phyloP scores from a whole-genome alignment of 2,888 invertebrate species.

The Lasius platythorax region DNA sequence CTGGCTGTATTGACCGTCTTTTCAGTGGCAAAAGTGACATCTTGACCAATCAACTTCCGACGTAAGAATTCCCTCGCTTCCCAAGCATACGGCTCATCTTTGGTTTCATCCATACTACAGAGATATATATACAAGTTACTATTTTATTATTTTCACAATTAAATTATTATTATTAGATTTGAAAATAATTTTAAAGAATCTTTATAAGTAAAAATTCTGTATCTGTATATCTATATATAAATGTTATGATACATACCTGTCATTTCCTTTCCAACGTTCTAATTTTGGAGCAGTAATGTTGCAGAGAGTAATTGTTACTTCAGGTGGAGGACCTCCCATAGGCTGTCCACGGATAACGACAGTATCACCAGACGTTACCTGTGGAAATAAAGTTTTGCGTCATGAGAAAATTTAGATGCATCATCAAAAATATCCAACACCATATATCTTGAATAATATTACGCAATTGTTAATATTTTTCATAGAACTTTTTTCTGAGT shows the following conservation, averaged over 20 bases:
- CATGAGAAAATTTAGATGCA: background rate
- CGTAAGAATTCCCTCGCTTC: conserved; percentile 98
- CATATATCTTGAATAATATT: background rate
- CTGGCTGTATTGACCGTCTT: conserved; percentile 94
- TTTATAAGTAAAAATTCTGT: conserved; percentile 5
- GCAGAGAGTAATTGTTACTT: conserved; percentile 96
- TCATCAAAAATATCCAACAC: background rate
- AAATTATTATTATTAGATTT: conserved; percentile 25
- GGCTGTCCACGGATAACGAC: conserved; percentile 95
- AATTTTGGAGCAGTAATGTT: conserved; percentile 97
- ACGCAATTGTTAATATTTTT: conserved; percentile 18
- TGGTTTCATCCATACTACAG: conserved; percentile 87
- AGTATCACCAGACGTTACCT: conserved; percentile 99
- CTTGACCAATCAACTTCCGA: conserved; percentile 96
- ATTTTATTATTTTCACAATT: conserved; percentile 2
- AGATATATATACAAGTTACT: background rate
- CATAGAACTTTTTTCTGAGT: conserved; percentile 17
- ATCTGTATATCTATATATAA: background rate
- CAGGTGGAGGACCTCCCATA: conserved; percentile 95
- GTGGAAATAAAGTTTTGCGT: conserved; percentile 73
- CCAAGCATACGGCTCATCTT: conserved; percentile 98
- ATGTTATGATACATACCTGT: conserved; percentile 81
- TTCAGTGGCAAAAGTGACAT: conserved; percentile 94
- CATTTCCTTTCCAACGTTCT: conserved; percentile 90
- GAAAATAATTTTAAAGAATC: conserved; percentile 15